phyloP scores from a whole-genome alignment of 2,888 invertebrate species.

The Sepioteuthis lessoniana region DNA sequence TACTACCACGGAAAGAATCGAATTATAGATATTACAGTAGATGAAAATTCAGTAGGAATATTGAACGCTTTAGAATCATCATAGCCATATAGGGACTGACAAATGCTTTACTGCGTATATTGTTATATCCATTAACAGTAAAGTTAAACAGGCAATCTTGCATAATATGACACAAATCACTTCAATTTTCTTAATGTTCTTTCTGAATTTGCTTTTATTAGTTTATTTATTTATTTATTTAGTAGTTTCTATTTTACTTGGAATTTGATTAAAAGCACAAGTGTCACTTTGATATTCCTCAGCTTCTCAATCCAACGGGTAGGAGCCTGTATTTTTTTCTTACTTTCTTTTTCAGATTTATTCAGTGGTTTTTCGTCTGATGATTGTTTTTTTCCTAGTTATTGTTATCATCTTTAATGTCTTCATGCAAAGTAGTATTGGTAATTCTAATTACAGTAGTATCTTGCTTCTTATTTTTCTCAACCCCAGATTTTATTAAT shows the following conservation, averaged over 20 bases:
- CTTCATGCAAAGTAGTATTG: background rate
- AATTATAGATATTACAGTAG: no score
- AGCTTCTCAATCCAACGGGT: background rate
- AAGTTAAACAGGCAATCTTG: background rate
- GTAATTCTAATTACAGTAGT: background rate
- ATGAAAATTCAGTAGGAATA: no score
- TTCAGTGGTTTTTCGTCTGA: background rate
- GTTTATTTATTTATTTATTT: background rate
- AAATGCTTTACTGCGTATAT: background rate
- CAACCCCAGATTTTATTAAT: slow-evolving; percentile 33
- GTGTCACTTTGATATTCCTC: background rate
- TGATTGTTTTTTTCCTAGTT: background rate
- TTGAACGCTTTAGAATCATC: no score
- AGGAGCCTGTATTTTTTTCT: background rate
- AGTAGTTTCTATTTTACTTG: background rate
- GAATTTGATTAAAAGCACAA: background rate
- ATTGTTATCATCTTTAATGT: background rate
- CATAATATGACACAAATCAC: background rate
- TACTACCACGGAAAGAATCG: no score
- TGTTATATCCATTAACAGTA: background rate
- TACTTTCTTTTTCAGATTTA: background rate
- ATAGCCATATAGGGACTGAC: no score
- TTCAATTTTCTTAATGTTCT: background rate
- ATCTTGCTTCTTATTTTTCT: background rate
- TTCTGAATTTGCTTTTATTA: background rate